These are phyloP conservation scores for Drosophila quinaria DNA, from an alignment of 2,888 invertebrate species.

Conservation along the genomic window DNA sequence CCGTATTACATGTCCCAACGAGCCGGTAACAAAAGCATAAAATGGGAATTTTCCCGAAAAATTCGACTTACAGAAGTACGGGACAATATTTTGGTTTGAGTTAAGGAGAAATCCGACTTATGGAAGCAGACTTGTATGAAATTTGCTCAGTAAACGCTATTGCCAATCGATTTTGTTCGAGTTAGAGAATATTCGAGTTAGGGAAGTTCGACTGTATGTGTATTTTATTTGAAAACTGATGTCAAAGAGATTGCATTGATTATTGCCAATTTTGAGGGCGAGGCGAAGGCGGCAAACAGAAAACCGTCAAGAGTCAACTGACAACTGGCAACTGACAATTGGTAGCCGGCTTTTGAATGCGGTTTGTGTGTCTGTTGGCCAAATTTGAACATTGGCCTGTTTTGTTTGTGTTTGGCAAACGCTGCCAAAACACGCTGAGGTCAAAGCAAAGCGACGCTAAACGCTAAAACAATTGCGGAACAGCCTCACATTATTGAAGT, in stretches of 20 bases:
- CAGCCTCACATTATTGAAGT: slow-evolving; percentile 41
- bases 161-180: no score
- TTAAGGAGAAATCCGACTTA: no score
- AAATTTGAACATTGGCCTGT: slow-evolving; percentile 43
- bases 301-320: slow-evolving; percentile 9
- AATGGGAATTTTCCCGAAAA: no score
- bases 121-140: no score
- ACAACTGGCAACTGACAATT: slow-evolving; percentile 15
- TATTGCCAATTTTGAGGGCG: background rate
- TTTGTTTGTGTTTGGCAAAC: slow-evolving; percentile 55
- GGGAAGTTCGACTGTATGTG: no score
- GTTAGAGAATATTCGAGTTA: no score
- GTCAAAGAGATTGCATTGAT: slow-evolving; percentile 45
- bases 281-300: background rate
- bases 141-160: no score
- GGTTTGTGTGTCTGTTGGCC: slow-evolving; percentile 45
- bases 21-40: no score
- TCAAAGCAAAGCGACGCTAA: slow-evolving; percentile 52
- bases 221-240: background rate
- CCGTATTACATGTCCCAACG: no score
- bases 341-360: slow-evolving; percentile 40
- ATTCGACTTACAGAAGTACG: no score
- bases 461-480: slow-evolving; percentile 72
- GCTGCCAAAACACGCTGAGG: slow-evolving; percentile 53
- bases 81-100: no score